Conservation (phyloP, 2,797 vertebrate genomes). For the Tapirus indicus region DNA sequence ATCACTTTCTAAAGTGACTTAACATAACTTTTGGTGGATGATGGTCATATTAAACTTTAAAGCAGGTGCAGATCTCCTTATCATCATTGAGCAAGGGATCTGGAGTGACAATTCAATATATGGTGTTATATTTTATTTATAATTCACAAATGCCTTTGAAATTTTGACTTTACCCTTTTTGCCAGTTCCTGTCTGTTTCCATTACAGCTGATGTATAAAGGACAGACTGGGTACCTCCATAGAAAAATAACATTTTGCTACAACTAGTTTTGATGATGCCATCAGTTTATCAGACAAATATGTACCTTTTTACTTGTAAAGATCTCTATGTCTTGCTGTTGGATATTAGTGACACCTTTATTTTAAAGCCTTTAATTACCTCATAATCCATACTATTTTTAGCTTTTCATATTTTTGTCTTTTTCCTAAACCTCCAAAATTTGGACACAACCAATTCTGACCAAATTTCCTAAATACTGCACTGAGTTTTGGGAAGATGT, state of each 20-base stretch:
- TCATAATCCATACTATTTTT: background rate
- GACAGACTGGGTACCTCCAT: conserved; percentile 12
- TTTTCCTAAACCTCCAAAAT: background rate
- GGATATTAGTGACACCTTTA: background rate
- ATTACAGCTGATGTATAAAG: conserved; percentile 67
- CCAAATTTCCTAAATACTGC: background rate
- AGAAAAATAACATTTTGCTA: conserved; percentile 14
- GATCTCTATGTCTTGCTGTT: background rate
- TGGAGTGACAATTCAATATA: conserved; percentile 81
- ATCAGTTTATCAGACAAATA: background rate
- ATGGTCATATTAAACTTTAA: conserved; percentile 72
- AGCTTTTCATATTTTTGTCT: background rate
- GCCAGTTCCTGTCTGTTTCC: conserved; percentile 57
- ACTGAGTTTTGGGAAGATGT: background rate
- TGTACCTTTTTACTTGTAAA: background rate
- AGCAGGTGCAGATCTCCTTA: conserved; percentile 68
- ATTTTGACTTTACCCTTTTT: conserved; percentile 75
- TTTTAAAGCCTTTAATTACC: background rate
- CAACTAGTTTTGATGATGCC: conserved; percentile 39
- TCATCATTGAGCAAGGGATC: conserved; percentile 75
- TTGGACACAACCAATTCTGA: background rate
- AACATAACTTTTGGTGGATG: conserved; percentile 66
- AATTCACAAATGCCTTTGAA: conserved; percentile 84
- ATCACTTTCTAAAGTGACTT: background rate
- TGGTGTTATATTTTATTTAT: conserved; percentile 84